Base-by-base conservation (phyloP, 2,113 vertebrate genomes). In the Todiramphus chloris region DNA sequence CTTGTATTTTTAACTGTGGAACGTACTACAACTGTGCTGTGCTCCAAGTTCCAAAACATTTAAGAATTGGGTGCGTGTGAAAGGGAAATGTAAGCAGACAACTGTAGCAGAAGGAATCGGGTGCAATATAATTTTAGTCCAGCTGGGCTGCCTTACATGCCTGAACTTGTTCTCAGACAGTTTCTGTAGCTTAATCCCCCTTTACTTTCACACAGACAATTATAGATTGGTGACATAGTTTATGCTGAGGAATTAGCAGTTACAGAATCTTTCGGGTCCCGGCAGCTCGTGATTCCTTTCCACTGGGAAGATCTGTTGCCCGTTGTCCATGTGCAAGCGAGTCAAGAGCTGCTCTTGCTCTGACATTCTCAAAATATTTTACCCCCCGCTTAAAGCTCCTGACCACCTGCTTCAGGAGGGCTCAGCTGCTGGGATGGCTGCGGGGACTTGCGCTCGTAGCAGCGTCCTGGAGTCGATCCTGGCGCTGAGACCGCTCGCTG, bases 141-240 rank as follows among this genome's bases (percentile, higher is more conserved):
- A 35, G 70, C 72, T 75, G 76, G 69, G 9, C 70, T 92, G 83
- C 58, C 27, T 62, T 18, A 41, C 78, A 18, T 88, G 93, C 87
- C 91, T 89, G 27, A 87, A 67, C 90, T 97, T 95, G 94, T 95
- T 93, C 85, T 82, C 64, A 39, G 53, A 21, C 51, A 23, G 28
- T 96, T 95, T 85, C 91, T 87, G 83, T n/a, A 59, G 84, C 51
- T 53, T 90, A 81, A 90, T 91, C 89, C 81, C 93, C 73, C 33
- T 78, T 93, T 17, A 7, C 83, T 93, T 80, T 41, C 63, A 74
- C 19, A 37, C 80, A 63, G 66, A 84, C 94, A 80, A 9, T 84
- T 86, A 92, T 51, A 95, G 96, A 67, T 93, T 19, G 85, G 73
- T 87, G 70, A 39, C 78, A 77, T 43, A 4, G 84, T 84, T 97